Conservation (phyloP, 2,888 invertebrate species). For the Cosmia pyralina region DNA sequence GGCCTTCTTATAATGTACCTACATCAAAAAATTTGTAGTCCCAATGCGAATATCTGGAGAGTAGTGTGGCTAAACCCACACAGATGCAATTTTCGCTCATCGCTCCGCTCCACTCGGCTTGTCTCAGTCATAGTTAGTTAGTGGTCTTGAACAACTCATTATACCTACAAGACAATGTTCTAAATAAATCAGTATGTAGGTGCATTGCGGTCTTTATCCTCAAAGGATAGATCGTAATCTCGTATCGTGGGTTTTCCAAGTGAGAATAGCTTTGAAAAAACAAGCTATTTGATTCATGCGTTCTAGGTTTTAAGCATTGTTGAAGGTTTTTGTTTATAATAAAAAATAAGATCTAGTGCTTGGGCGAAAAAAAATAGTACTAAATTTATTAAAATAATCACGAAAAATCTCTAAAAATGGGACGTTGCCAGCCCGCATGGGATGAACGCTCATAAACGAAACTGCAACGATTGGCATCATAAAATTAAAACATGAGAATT, state of each 20-base stretch:
- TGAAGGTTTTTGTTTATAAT: no score
- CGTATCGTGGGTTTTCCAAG: neutral
- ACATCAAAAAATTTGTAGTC: neutral
- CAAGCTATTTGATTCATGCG: neutral
- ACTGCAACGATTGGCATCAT: no score
- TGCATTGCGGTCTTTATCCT: conserved; percentile 5
- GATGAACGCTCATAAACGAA: no score
- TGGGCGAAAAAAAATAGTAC: no score
- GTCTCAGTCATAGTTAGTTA: neutral
- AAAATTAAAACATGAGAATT: no score
- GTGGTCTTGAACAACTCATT: neutral
- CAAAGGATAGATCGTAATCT: neutral
- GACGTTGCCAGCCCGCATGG: no score
- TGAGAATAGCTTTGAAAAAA: neutral
- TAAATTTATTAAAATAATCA: no score
- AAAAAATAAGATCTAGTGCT: no score
- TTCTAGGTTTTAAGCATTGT: no score
- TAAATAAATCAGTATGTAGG: neutral
- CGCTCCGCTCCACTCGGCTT: neutral
- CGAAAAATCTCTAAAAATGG: no score
- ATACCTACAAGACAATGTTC: neutral
- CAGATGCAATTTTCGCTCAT: neutral
- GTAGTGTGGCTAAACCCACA: neutral
- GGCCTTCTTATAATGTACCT: neutral
- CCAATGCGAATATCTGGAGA: neutral